Evolutionary conservation across 2,888 invertebrate species (phyloP), one percentile per base, ranked within the genome.

Genomic region (Pollenia griseotomentosa): DNA sequence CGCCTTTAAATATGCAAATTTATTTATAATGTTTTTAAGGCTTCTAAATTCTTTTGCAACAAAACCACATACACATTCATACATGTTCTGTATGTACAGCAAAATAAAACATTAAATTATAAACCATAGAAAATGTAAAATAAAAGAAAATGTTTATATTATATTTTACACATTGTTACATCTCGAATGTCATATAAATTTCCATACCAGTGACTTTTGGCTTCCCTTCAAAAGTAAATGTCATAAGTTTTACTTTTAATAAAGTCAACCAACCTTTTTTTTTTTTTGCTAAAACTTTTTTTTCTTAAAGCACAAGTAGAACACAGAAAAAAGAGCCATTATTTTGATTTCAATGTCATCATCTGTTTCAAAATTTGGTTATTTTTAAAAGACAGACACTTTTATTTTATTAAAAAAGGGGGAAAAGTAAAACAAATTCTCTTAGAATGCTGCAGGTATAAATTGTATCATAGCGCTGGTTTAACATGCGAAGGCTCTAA

Each of bases 231-330:
- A 11, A 23, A 19, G 8, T 7, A 59, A 40, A 40, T 40, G 16
- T 63, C 71, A 80, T 80, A 80, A 63, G 71, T 79, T 79, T 63
- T 19, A 79, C n/a, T 80, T 80, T 42, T 80, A 71, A 80, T 63
- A 42, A 80, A 80, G 70, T 80, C 19, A 53, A 55, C 65, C 65
- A 77, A 53, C 75, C 57, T 57, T 57, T 1, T 59, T 12, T 66
- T 57, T 2, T 48, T 12, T 66, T 51, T 48, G 12, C 40, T 33
- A 33, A 40, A 55, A 42, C n/a, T 33, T 23, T 51, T 51, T 51
- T 23, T 3, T 6, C 8, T 5, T 33, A 33, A 33, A 33, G 6
- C 33, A 33, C 33, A 44, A 11, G 23, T 51, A 48, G 23, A 66
- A 61, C 14, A 61, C 63, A 44, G n/a, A n/a, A n/a, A 16, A 44